Conservation (phyloP, 1,140 invertebrate genomes). For the Pseudomyrmex gracilis region DNA sequence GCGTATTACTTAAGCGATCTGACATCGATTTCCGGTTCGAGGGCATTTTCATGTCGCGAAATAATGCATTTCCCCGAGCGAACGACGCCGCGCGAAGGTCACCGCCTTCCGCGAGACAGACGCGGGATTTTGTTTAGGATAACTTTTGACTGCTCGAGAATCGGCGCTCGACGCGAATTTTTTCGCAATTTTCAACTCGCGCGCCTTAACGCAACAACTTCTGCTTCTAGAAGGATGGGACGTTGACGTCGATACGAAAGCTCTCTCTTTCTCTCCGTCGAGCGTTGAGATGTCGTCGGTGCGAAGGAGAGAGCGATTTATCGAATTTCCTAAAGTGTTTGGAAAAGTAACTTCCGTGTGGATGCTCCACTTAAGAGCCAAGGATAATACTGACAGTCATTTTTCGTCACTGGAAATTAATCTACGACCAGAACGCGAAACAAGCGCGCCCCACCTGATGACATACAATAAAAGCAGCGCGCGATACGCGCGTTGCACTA, state of each 20-base stretch:
- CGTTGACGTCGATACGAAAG: conserved; percentile 23
- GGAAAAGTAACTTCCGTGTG: conserved; percentile 27
- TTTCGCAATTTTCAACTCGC: conserved; percentile 49
- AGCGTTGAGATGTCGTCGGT: neutral
- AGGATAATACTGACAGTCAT: conserved; percentile 24
- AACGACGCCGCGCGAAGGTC: conserved; percentile 53
- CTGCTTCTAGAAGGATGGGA: conserved; percentile 31
- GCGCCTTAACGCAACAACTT: conserved; percentile 43
- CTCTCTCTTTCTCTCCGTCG: conserved; percentile 8
- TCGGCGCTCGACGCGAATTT: conserved; percentile 43
- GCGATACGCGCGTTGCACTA: too few relatives aligned
- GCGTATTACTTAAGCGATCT: conserved; percentile 58
- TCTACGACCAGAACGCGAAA: neutral
- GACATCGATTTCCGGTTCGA: conserved; percentile 58
- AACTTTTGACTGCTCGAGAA: conserved; percentile 52
- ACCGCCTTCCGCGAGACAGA: conserved; percentile 50
- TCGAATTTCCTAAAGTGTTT: conserved; percentile 55
- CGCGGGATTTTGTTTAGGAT: conserved; percentile 57
- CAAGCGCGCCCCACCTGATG: too few relatives aligned
- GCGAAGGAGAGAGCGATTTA: conserved; percentile 21
- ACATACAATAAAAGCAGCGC: too few relatives aligned
- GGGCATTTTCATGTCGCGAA: conserved; percentile 57
- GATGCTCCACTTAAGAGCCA: conserved; percentile 33
- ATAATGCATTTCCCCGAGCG: conserved; percentile 53
- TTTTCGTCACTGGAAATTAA: conserved; percentile 40